Conservation (phyloP, 2,797 vertebrate species). For the Channallabes apus region DNA sequence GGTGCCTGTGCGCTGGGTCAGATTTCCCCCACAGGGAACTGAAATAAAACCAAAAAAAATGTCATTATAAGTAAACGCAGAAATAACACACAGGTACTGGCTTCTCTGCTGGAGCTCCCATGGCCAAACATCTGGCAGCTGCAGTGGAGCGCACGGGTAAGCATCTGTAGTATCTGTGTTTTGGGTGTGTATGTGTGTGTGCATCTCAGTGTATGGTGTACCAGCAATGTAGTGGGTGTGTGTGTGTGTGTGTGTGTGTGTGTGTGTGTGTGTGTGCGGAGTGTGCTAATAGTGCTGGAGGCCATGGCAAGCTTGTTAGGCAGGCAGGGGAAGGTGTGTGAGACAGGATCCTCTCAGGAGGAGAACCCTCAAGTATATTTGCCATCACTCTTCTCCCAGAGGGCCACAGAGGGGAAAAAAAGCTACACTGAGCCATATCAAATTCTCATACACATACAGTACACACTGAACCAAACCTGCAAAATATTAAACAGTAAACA, state of each 20-base stretch:
- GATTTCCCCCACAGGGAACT: slow-evolving; percentile 96
- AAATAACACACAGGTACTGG: slow-evolving; percentile 38
- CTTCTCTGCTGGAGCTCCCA: slow-evolving; percentile 29
- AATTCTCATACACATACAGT: slow-evolving; percentile 12
- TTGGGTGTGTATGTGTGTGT: slow-evolving; percentile 28
- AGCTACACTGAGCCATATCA: slow-evolving; percentile 29
- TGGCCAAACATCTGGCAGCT: slow-evolving; percentile 54
- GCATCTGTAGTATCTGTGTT: slow-evolving; percentile 45
- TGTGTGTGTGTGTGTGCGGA: slow-evolving; percentile 18
- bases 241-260: slow-evolving; percentile 17
- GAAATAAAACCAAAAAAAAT: slow-evolving; percentile 48
- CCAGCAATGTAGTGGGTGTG: slow-evolving; percentile 7
- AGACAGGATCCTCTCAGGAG: slow-evolving; percentile 45
- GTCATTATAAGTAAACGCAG: slow-evolving; percentile 56
- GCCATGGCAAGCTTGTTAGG: slow-evolving; percentile 51
- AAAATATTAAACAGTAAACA: background rate
- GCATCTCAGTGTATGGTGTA: slow-evolving; percentile 20
- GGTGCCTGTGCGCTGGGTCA: slow-evolving; percentile 91
- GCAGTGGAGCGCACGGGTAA: slow-evolving; percentile 45
- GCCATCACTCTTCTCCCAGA: slow-evolving; percentile 33
- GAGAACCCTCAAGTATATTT: slow-evolving; percentile 35
- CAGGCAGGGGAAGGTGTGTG: slow-evolving; percentile 30
- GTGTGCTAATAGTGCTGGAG: slow-evolving; percentile 31
- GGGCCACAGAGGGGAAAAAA: slow-evolving; percentile 15
- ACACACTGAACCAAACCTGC: background rate